Percentiles rank a stretch among this genome's conserved stretches.
Evolutionary conservation across 2,888 invertebrate species (phyloP).

Genomic region (Cantharis rufa): DNA sequence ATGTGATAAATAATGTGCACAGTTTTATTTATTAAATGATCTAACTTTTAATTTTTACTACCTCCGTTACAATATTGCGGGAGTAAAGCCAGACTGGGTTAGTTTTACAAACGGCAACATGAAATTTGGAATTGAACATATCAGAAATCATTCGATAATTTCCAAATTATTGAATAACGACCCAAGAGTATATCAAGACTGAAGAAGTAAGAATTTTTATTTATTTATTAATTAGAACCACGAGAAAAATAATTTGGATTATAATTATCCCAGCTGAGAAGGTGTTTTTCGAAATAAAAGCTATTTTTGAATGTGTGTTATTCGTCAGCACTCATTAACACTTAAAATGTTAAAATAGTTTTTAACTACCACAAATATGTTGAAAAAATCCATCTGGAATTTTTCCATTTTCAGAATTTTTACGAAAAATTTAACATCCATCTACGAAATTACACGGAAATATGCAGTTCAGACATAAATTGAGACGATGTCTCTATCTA

Average conservation of each 20-base stretch:
- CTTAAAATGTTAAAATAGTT: not conserved
- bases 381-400: not conserved
- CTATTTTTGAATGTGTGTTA: not conserved
- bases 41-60: not conserved
- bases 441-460: not conserved
- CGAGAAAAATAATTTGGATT: not conserved
- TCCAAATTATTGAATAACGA: not conserved
- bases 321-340: not conserved
- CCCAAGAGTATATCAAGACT: not conserved
- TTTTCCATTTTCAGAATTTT: not conserved
- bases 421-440: not conserved
- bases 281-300: not conserved
- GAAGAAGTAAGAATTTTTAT: not conserved
- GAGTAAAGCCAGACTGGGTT: not conserved
- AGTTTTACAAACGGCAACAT: not conserved
- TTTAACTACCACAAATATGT: not conserved
- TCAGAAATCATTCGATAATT: not conserved
- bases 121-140: not conserved
- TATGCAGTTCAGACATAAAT: not conserved
- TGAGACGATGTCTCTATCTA: not conserved
- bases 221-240: not conserved
- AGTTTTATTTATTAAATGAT: not conserved
- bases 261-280: not conserved
- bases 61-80: not conserved
- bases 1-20: not conserved